Percentiles rank a stretch among this genome's conserved stretches.
Evolutionary conservation across 2,113 vertebrate species (phyloP).

Genomic region (Larimichthys crocea): DNA sequence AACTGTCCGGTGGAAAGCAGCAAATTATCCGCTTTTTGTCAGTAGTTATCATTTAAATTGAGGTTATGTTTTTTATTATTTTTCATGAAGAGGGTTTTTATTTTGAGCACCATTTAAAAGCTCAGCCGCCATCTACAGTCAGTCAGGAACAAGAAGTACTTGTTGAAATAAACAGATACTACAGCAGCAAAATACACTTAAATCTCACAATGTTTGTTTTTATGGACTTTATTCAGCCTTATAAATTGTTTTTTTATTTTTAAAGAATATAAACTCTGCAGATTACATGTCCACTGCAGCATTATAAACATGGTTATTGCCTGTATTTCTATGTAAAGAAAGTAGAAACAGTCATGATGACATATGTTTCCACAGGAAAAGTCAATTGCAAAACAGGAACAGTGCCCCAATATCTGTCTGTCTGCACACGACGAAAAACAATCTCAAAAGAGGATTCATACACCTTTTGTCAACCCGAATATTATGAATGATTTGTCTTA

Average conservation of each 20-base stretch:
- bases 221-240: too few relatives aligned
- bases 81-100: background rate
- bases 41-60: background rate
- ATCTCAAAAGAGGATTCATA: background rate
- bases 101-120: slow-evolving; percentile 19
- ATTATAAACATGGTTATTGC: background rate
- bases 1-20: background rate
- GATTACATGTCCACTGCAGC: background rate
- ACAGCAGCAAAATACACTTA: background rate
- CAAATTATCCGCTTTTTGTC: background rate
- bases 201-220: too few relatives aligned
- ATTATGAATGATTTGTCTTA: background rate
- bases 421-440: background rate
- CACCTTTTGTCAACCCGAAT: background rate
- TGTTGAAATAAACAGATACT: background rate
- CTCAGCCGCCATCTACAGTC: slow-evolving; percentile 47
- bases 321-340: background rate
- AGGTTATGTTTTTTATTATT: background rate
- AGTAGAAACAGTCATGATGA: background rate
- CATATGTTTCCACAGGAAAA: background rate
- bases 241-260: background rate
- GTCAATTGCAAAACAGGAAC: background rate
- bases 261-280: background rate
- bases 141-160: slow-evolving; percentile 17
- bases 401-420: background rate